Conservation (phyloP, 2,113 vertebrate species). For the Sinocyclocheilus maitianheensis region DNA sequence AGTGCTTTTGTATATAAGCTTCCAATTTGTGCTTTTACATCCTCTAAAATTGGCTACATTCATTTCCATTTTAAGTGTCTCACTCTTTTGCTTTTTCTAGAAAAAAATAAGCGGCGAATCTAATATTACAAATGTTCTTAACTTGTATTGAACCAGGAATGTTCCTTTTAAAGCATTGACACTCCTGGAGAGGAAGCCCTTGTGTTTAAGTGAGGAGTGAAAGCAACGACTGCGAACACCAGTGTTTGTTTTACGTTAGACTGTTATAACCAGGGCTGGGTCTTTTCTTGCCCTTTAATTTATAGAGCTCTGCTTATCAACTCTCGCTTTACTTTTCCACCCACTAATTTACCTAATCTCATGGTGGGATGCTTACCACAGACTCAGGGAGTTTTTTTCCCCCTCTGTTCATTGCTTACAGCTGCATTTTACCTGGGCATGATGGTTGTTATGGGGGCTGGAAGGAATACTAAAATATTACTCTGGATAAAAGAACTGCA, state of each 20-base stretch:
- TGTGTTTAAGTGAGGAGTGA: neutral
- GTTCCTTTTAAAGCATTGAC: neutral
- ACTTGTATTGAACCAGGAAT: neutral
- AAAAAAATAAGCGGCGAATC: neutral
- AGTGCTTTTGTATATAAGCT: neutral
- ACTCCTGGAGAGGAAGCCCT: neutral
- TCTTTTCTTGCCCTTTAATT: constrained; percentile 48
- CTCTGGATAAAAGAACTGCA: constrained; percentile 17
- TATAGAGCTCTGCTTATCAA: constrained; percentile 63
- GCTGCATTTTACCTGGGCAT: constrained; percentile 30
- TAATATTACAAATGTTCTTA: neutral
- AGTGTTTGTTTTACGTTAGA: neutral
- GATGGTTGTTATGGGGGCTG: constrained; percentile 4
- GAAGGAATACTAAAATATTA: constrained; percentile 33
- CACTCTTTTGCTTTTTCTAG: too few species aligned
- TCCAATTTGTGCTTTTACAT: neutral
- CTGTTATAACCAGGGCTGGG: constrained; percentile 25
- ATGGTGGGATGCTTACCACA: constrained; percentile 60
- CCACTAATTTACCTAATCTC: constrained; percentile 69
- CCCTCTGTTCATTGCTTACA: constrained; percentile 9
- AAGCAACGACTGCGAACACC: neutral
- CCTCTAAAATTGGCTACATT: neutral
- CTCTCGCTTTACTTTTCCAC: constrained; percentile 68
- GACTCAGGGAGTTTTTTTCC: constrained; percentile 55
- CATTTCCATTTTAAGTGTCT: neutral